Evolutionary conservation across 2,888 invertebrate species (phyloP).

Genomic region (Taenaris catops): DNA sequence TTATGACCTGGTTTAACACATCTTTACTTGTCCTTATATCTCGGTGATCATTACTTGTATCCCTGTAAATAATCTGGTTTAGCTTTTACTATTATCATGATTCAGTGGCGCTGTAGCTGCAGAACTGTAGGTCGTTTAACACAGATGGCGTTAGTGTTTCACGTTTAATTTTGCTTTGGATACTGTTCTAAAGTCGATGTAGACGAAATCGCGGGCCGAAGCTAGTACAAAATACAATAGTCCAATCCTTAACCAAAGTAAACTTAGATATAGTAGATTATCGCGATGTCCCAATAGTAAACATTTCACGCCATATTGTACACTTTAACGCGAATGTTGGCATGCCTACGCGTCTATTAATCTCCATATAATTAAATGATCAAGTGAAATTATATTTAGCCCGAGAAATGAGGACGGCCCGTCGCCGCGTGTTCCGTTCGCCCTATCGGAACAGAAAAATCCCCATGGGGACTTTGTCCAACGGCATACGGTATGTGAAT

Average conservation of each 20-base stretch:
- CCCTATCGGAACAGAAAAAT: constrained; percentile 33
- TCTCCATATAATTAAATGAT: constrained; percentile 79
- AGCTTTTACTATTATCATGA: too few species aligned
- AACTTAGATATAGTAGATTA: too few species aligned
- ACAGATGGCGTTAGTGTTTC: too few species aligned
- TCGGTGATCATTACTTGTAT: too few species aligned
- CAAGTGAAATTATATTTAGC: constrained; percentile 78
- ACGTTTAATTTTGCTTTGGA: too few species aligned
- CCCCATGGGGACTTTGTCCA: constrained; percentile 10
- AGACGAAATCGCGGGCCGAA: neutral
- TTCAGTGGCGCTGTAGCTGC: too few species aligned
- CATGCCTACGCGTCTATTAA: constrained; percentile 66
- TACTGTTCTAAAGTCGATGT: too few species aligned
- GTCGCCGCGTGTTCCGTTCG: constrained; percentile 42
- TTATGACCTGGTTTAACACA: too few species aligned
- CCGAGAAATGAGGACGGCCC: constrained; percentile 64
- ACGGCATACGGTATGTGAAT: too few species aligned
- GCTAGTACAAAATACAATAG: neutral
- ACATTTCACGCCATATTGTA: constrained; percentile 50
- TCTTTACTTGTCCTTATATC: too few species aligned
- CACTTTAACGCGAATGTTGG: constrained; percentile 64
- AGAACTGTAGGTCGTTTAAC: too few species aligned
- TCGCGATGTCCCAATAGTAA: constrained; percentile 37
- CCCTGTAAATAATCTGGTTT: too few species aligned
- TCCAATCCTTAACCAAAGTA: neutral